These are phyloP conservation scores for Pangasius djambal DNA, from an alignment of 2,797 vertebrate species.

Conservation along the genomic window DNA sequence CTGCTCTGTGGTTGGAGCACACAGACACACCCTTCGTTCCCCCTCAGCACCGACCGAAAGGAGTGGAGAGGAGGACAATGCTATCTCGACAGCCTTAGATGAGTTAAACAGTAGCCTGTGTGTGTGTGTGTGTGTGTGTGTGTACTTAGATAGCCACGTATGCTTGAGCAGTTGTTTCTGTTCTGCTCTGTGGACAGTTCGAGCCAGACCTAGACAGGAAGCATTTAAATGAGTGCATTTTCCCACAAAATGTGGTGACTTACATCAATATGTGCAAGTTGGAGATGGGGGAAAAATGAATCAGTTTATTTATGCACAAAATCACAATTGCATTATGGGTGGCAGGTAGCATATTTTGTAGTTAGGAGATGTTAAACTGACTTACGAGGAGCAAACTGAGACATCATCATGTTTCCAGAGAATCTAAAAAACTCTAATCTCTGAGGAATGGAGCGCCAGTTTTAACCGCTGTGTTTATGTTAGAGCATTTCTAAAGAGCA, in stretches of 20 bases:
- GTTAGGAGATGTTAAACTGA: background rate
- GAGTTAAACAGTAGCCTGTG: constrained; percentile 25
- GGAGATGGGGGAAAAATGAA: background rate
- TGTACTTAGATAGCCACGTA: constrained; percentile 22
- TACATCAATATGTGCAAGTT: background rate
- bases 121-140: constrained; percentile 19
- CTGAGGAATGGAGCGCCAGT: background rate
- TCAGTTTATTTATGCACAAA: background rate
- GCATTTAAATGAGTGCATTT: constrained; percentile 30
- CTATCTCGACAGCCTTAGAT: constrained; percentile 15
- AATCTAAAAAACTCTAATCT: background rate
- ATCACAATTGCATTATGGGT: too few species aligned
- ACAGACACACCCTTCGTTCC: constrained; percentile 27
- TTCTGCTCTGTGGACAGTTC: constrained; percentile 52
- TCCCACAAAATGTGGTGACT: constrained; percentile 35
- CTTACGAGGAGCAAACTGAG: background rate
- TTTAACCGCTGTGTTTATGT: background rate
- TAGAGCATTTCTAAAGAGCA: background rate
- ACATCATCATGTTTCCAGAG: background rate
- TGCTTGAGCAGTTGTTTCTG: constrained; percentile 57
- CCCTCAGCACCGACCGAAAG: background rate
- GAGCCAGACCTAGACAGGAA: constrained; percentile 49
- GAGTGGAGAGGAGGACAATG: constrained; percentile 22
- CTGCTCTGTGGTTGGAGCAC: constrained; percentile 40
- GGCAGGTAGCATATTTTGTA: background rate